Evolutionary conservation across 2,797 vertebrate genomes (phyloP), one percentile per base, ranked within the genome.

Genomic region (Hoplostethus atlanticus): DNA sequence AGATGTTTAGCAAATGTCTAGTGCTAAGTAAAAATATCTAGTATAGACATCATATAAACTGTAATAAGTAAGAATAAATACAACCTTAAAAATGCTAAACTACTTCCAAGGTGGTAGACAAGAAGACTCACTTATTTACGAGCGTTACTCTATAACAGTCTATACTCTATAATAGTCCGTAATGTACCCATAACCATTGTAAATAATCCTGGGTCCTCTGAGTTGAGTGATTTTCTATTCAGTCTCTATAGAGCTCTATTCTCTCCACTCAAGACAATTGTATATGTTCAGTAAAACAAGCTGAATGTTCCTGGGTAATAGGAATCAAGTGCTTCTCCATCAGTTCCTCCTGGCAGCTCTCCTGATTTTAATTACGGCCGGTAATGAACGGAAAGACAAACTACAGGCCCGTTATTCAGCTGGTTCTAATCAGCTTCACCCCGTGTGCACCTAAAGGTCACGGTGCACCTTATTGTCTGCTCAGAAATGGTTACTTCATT

Each of bases 381-480:
- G 0, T 68, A 44, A 81, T 25, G 57, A 70, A 53, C 56, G 60
- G 75, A 71, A 85, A 77, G 66, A 48, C 1, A 1, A 25, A 34
- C 12, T 15, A 30, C 47, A 42, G 65, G 78, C 64, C 69, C 78
- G 65, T 76, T n/a, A 57, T 58, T 13, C 47, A 17, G 13, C 13
- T 10, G 12, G 0, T 17, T 10, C 9, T 50, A 25, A 75, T 66
- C 47, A n/a, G 67, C 52, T 75, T 68, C 44, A 55, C 57, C 40
- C 61, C 12, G 13, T 69, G 40, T 40, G 51, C 7, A 53, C 46
- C n/a, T 17, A 7, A n/a, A 50, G 16, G 15, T 50, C 47, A n/a
- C n/a, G 1, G 52, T 7, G 9, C 0, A 16, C 6, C 21, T 51
- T 21, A 5, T 2, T 56, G 13, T 64, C 55, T 53, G 30, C 9